Evolutionary conservation across 2,888 invertebrate genomes (phyloP), one percentile per base, ranked within the genome.

Genomic region (Troides aeacus): DNA sequence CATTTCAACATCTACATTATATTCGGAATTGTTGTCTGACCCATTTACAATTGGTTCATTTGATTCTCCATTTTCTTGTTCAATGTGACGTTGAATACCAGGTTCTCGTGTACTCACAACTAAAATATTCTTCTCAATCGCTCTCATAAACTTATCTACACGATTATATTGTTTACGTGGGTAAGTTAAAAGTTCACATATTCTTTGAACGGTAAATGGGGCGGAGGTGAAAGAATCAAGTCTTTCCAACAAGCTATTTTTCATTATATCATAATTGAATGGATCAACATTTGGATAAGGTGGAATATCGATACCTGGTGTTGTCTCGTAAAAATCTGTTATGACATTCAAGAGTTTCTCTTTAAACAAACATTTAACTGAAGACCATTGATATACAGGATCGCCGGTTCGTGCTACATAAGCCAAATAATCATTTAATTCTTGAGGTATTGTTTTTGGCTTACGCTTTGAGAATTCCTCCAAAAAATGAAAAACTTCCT

Each of bases 71-170:
- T 95, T 95, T 81, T 95, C 94, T 18, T 94, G 93, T 73, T 95
- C 95, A 18, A 94, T 88, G 39, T 85, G 91, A 62, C 94, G 93
- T 76, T 93, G 94, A 23, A 88, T 84, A 18, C 95, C 95, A 2
- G 96, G 96, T 80, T 95, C 96, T 76, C 93, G 94, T 50, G 96
- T 95, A 82, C 95, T 95, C 15, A 98, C 97, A 71, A 98, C 98
- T 77, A 97, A 89, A 76, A 98, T 97, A 80, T 97, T 97, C 88
- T 99, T 99, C 86, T 99, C 99, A 71, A 99, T 94, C 0, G 99
- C 99, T 71, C 99, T 94, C 96, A 99, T 97, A 84, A 97, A 99
- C 87, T 99, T 99, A 84, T 99, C 99, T 72, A 98, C 96, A 72
- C 98, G 94, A 82, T 97, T 97, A 87, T 99, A 99, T 84, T 99